Evolutionary conservation across 2,797 vertebrate genomes (phyloP).

Genomic region (Falco peregrinus): DNA sequence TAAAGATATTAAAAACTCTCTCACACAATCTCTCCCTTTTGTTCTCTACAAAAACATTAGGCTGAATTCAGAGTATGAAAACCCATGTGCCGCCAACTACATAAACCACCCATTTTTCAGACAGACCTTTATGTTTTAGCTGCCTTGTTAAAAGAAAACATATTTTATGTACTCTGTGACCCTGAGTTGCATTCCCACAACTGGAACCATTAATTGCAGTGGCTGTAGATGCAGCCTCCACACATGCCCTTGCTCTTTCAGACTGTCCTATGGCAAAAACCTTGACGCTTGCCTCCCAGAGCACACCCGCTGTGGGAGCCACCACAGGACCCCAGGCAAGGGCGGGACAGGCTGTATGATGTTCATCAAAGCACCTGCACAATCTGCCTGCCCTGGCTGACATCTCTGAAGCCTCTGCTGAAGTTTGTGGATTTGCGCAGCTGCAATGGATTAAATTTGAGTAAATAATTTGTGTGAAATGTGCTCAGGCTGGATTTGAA

Average conservation of each 20-base stretch:
- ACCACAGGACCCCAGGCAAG: rapidly evolving
- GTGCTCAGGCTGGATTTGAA: background rate
- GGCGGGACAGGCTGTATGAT: rapidly evolving
- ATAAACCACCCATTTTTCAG: background rate
- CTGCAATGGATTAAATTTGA: background rate
- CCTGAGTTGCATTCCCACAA: background rate
- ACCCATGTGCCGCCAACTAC: background rate
- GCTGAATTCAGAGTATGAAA: background rate
- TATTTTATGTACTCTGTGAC: background rate
- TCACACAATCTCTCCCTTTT: background rate
- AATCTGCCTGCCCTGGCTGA: background rate
- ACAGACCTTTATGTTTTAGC: background rate
- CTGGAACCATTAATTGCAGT: background rate
- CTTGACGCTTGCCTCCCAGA: rapidly evolving
- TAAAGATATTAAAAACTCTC: background rate
- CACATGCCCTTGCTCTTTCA: background rate
- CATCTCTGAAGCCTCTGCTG: background rate
- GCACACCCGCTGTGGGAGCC: rapidly evolving
- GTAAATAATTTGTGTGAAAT: rapidly evolving
- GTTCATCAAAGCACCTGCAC: background rate
- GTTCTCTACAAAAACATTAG: background rate
- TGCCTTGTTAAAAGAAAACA: background rate
- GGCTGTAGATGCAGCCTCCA: background rate
- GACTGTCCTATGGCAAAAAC: background rate
- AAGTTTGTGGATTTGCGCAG: background rate